Conservation (phyloP, 2,113 vertebrate species). For the Nanger granti region DNA sequence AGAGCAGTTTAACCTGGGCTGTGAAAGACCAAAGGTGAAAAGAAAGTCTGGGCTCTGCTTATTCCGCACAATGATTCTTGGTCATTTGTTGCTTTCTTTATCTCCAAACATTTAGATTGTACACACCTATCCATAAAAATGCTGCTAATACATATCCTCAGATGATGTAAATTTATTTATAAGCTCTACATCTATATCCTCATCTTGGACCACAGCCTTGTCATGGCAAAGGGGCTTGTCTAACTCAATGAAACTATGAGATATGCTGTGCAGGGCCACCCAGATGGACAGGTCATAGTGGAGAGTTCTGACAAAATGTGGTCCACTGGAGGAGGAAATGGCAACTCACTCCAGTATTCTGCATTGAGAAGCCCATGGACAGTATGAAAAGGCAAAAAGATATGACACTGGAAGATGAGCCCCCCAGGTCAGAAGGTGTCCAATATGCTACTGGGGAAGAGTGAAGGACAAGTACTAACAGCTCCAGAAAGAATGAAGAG, state of each 20-base stretch:
- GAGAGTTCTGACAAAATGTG: background rate
- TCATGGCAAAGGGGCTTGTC: background rate
- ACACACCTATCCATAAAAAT: background rate
- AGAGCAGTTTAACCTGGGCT: background rate
- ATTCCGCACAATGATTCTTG: background rate
- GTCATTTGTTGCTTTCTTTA: background rate
- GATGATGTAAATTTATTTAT: background rate
- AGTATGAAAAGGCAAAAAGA: background rate
- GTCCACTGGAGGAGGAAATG: background rate
- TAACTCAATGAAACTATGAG: background rate
- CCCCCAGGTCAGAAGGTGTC: background rate
- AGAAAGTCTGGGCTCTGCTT: background rate
- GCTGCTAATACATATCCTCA: background rate
- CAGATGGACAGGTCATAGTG: background rate
- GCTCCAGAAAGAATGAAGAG: background rate
- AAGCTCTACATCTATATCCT: background rate
- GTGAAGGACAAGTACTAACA: background rate
- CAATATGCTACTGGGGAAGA: background rate
- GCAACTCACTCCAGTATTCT: background rate
- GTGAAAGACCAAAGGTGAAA: background rate
- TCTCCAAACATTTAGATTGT: background rate
- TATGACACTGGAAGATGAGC: background rate
- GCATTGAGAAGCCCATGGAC: background rate
- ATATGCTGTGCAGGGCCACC: background rate
- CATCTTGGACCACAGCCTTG: background rate